Evolutionary conservation across 1,140 invertebrate genomes (phyloP), one percentile per base, ranked within the genome.

Genomic region (Nilaparvata lugens): DNA sequence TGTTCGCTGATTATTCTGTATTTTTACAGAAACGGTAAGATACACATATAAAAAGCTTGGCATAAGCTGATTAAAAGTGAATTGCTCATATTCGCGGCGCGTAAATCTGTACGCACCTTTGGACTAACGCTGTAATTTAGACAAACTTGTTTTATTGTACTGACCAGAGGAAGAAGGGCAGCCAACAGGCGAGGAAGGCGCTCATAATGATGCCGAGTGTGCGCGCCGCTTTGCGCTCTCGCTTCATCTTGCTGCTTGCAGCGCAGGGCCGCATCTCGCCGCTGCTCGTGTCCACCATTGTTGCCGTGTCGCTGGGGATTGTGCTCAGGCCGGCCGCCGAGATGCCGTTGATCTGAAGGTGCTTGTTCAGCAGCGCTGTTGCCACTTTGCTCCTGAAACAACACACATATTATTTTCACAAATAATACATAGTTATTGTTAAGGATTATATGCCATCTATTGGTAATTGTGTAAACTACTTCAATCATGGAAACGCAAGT

Each of bases 171-270:
- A 98, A 97, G 77, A 98, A 97, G 1, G 94, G 94, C 55, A 95
- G 79, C 91, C 93, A 96, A 74, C 93, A 96, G 5, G 91, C 82
- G 52, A 96, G 77, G 74, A 96, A 95, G 2, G 89, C 91, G 19
- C 91, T 91, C 86, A 96, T 95, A 69, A 97, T 95, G 71, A 96
- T 95, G 40, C 93, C 94, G 18, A 97, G 79, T 0, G 95, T 97
- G 68, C 93, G 84, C 4, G 93, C 93, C 0, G 93, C 93, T 74
- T 96, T 96, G 66, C 93, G 83, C 73, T 97, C 93, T 38, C 92
- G 79, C 71, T 93, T 88, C 90, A 93, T 93, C 73, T 89, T 89
- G 70, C 79, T 90, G 70, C 86, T 84, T 28, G 76, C 71, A 4
- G 63, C 62, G 2, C 58, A 57, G 11, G 66, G 64, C 13, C 63